Base-by-base conservation (phyloP, 2,797 vertebrate species). In the Microctenopoma lineatum region DNA sequence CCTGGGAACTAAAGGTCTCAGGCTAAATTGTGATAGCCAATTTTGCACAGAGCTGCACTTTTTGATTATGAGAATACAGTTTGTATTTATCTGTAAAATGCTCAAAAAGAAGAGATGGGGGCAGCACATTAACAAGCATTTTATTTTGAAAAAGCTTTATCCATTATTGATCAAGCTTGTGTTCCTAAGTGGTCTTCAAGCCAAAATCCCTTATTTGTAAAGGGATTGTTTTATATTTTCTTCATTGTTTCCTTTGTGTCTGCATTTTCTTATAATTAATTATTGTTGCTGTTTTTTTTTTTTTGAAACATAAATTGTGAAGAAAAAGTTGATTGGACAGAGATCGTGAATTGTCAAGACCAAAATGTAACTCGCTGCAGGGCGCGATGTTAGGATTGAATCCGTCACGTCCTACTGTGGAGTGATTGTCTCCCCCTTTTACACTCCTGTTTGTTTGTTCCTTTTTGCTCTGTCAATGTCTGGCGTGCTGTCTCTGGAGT, bases 1-100 rank as follows among this genome's bases (percentile, higher is more conserved):
- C 94, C 97, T 98, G 97, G 95, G 94, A 94, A 89, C 91, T 92
- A 92, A 94, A 94, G 92, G 93, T 91, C 94, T 96, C 96, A 98
- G 97, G 95, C 95, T 98, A 98, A 97, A 96, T 95, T 95, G 89
- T 91, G 75, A 92, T 87, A 83, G 92, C 95, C 95, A 95, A 92
- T 95, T 98, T 98, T 98, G 97, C 97, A 98, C 97, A 98, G 95
- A 94, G 97, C 94, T 96, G 97, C 98, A 98, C 97, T 96, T 96
- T 94, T 93, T 95, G 92, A 89, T 89, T 77, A 85, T 84, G 81
- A 89, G 83, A 91, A 81, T 85, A 89, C 42, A 44, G 42, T 44
- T 16, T 94, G 86, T 91, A 94, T 95, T 94, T 95, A 94, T 95
- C 95, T 81, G 84, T 91, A 80, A 82, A 75, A 84, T 74, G 80